Base-by-base conservation (phyloP, 2,888 invertebrate species). In the Apodemia zela region DNA sequence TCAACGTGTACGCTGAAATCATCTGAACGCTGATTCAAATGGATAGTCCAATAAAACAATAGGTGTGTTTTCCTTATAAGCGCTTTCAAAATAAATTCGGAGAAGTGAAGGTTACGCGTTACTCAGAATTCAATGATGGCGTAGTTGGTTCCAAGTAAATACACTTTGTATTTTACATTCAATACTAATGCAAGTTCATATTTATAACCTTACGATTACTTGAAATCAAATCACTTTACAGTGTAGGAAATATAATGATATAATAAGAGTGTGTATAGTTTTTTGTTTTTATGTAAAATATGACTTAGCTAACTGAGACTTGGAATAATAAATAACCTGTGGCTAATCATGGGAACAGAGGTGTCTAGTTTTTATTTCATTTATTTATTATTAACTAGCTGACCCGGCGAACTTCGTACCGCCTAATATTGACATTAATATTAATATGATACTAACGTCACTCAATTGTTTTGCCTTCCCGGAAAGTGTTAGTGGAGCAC, bases 81-180 rank as follows among this genome's bases (percentile, higher is more conserved):
- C 59, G 58, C 51, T 61, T 64, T 62, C 60, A 25, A 51, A 68
- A 59, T 54, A 58, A 61, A 64, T 69, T 68, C 69, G 66, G 59
- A 66, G 69, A 69, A 69, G 49, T 57, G 57, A 69, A 69, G 68
- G 67, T 62, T 66, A 54, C 17, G 25, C 45, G 35, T 66, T 66
- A 63, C 62, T 67, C 65, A 66, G 60, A 67, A 62, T 65, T 64
- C 49, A 60, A 15, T 54, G 5, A 13, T 25, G 54, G 21, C 42
- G 42, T 42, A 42, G 54, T 54, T 54, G 15, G 25, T 54, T 54
- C 54, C 15, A 54, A 21, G 25, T 25, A 54, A 54, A 51, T 54
- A 54, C 25, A 21, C 13, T 54, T 21, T 11, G 11, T 25, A 25
- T 54, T 51, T 54, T 25, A 25, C 25, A 25, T 25, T 54, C 13